These are phyloP conservation scores for Syncerus caffer DNA, from an alignment of 2,797 vertebrate genomes.

Conservation along the genomic window DNA sequence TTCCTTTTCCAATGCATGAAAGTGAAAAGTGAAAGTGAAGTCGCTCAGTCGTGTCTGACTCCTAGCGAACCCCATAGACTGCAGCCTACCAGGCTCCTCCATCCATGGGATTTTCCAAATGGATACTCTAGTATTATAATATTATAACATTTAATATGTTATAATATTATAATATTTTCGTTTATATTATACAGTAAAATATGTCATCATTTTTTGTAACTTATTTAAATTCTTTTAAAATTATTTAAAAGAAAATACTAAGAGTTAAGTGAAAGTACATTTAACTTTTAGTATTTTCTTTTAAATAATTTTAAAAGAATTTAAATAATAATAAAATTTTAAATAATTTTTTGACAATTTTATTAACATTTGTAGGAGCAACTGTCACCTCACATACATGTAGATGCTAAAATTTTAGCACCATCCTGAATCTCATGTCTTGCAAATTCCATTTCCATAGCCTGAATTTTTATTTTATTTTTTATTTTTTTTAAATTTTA, in stretches of 20 bases:
- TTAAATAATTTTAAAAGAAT: not conserved
- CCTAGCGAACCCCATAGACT: too few relatives aligned
- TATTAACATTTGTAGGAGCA: not conserved
- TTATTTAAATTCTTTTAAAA: not conserved
- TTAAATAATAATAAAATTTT: not conserved
- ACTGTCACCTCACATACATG: not conserved
- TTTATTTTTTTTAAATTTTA: too few relatives aligned
- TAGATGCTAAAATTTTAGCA: not conserved
- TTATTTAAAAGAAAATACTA: not conserved
- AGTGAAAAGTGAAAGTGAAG: too few relatives aligned
- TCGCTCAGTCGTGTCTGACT: too few relatives aligned
- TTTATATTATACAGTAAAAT: not conserved
- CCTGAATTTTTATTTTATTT: slow-evolving; percentile 4
- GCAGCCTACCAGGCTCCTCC: too few relatives aligned
- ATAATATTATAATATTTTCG: not conserved
- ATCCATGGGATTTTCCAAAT: not conserved
- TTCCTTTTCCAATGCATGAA: too few relatives aligned
- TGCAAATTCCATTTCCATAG: not conserved
- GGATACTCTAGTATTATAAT: not conserved
- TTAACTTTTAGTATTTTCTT: not conserved
- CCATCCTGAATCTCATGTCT: not conserved
- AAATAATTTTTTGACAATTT: slow-evolving; percentile 7
- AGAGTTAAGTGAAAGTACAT: not conserved
- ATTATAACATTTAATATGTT: not conserved
- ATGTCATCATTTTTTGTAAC: not conserved